Evolutionary conservation across 2,113 vertebrate genomes (phyloP), one percentile per base, ranked within the genome.

Genomic region (Oenanthe melanoleuca): DNA sequence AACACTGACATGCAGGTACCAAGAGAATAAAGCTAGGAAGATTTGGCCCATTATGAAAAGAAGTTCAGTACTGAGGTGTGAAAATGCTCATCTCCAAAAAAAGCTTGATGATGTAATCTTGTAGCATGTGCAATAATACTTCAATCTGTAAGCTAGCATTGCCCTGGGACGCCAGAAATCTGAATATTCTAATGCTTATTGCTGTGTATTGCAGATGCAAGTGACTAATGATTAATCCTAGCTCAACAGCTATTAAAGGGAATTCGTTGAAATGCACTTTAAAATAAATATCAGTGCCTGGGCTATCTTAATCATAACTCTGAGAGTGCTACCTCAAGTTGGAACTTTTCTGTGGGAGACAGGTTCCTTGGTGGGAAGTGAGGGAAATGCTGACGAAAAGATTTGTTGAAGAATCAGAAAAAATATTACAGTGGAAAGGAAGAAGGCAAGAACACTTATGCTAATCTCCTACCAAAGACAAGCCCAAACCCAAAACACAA

Each of bases 181-280:
- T 18, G 80, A 80, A 78, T 91, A 88, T 91, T 96, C 42, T 86
- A 83, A 81, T 85, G 60, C 72, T 52, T 23, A 69, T 75, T 18
- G 13, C 4, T 93, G 37, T 77, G 71, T 82, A 79, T 42, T 86
- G 45, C 21, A 66, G n/a, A 38, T 73, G 28, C 25, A 56, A 50
- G 49, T 59, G 33, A 92, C 52, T 87, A 52, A 74, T 71, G 42
- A 56, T 67, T 42, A 78, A n/a, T 50, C n/a, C 77, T 95, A 75
- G 69, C 34, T 45, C 55, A 83, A 85, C 22, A 93, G 4, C 33
- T 80, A 69, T n/a, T 92, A 78, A 85, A 71, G 19, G 44, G 16
- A 26, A 86, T 71, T 86, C 7, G 9, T 40, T 57, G 24, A 61
- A 92, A 89, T 22, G 12, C 26, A n/a, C 29, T 77, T 22, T 72